phyloP scores from a whole-genome alignment of 2,888 invertebrate species.

The Sphaerophoria taeniata region DNA sequence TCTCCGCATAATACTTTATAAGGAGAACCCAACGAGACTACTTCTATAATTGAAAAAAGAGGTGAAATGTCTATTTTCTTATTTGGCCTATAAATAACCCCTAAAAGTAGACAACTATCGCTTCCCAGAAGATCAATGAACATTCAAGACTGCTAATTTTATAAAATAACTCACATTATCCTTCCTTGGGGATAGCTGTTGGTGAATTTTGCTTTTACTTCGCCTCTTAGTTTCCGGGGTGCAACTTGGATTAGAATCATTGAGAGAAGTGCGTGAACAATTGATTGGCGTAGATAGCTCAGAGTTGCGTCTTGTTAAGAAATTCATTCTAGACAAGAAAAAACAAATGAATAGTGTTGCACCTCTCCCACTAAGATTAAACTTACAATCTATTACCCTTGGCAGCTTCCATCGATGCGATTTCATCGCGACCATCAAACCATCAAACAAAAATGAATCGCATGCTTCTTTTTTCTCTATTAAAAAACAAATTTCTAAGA shows the following conservation, averaged over 20 bases:
- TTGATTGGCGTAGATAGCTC: constrained; percentile 80
- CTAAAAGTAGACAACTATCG: too few species aligned
- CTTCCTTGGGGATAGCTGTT: constrained; percentile 81
- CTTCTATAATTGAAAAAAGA: too few species aligned
- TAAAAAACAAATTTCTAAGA: neutral
- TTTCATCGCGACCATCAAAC: constrained; percentile 77
- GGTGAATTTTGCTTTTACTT: constrained; percentile 74
- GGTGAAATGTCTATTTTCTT: too few species aligned
- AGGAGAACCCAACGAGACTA: too few species aligned
- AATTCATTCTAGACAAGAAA: constrained; percentile 79
- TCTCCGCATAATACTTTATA: too few species aligned
- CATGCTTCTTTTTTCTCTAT: too few species aligned
- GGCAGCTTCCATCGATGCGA: constrained; percentile 81
- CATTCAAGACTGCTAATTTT: too few species aligned
- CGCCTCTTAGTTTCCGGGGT: constrained; percentile 77
- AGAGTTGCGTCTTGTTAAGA: constrained; percentile 82
- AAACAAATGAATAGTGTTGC: neutral
- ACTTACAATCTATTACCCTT: constrained; percentile 83
- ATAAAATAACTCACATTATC: constrained; percentile 79
- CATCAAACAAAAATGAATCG: too few species aligned
- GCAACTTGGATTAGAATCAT: constrained; percentile 81
- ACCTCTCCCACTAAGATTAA: neutral
- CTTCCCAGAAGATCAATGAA: too few species aligned
- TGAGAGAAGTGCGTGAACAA: constrained; percentile 81
- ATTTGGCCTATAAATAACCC: too few species aligned